A percentile compares a stretch with the other conserved stretches of the same genome.
Evolutionary conservation across 2,888 invertebrate species (phyloP).

Genomic region (Erebia palarica): DNA sequence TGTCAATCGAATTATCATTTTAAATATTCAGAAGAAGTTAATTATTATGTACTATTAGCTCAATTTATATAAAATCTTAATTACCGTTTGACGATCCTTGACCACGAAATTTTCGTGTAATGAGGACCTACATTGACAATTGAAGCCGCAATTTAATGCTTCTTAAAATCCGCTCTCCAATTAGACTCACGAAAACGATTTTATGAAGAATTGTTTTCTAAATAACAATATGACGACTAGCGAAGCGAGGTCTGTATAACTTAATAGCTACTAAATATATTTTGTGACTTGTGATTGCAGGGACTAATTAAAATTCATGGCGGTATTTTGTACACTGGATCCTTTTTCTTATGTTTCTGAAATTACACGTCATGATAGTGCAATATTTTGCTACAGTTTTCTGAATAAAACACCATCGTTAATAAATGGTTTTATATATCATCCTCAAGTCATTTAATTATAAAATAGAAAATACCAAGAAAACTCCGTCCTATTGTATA

Average conservation of each 20-base stretch:
- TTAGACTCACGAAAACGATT: conserved; percentile 19
- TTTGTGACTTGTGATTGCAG: background rate
- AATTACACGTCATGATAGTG: no score
- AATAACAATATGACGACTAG: conserved; percentile 1
- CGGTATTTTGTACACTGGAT: no score
- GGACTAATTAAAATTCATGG: background rate
- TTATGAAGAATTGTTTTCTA: conserved; percentile 8
- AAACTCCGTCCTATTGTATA: background rate
- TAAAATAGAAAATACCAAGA: background rate
- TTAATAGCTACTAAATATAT: background rate
- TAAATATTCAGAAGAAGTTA: no score
- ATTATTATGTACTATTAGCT: no score
- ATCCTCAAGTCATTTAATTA: background rate
- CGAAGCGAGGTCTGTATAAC: conserved; percentile 1
- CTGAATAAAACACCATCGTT: no score
- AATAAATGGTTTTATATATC: no score
- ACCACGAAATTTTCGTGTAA: conserved; percentile 5
- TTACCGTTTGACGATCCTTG: background rate
- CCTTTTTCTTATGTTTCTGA: no score
- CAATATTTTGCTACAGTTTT: no score
- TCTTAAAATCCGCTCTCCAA: conserved; percentile 19
- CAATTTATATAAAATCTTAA: background rate
- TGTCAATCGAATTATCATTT: no score
- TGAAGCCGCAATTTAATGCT: conserved; percentile 10
- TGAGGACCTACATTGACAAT: conserved; percentile 19